Conservation (phyloP, 2,797 vertebrate species). For the Onychomys torridus region DNA sequence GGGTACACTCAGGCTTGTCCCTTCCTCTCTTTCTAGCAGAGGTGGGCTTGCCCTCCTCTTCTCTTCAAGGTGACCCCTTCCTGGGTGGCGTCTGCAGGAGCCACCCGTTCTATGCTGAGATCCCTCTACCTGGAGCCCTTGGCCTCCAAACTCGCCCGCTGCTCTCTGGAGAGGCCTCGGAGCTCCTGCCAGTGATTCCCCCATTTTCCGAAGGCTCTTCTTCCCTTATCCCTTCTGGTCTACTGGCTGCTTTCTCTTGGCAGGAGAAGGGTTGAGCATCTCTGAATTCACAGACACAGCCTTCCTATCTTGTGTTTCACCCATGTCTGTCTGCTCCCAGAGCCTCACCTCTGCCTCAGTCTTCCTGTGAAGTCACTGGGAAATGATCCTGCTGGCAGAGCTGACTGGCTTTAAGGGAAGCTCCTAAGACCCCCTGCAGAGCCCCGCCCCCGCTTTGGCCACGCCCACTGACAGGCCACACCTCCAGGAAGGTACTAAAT, state of each 20-base stretch:
- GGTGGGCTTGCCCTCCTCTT: rapidly evolving
- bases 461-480: neutral
- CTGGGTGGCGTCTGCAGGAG: rapidly evolving
- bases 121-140: neutral
- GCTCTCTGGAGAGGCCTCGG: neutral
- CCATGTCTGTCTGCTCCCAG: neutral
- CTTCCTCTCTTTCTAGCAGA: rapidly evolving
- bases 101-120: rapidly evolving
- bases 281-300: neutral
- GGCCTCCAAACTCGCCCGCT: neutral
- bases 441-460: neutral
- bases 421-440: no score
- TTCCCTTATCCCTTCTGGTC: neutral
- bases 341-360: neutral
- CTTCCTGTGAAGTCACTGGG: neutral
- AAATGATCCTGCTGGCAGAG: neutral
- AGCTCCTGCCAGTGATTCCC: no score
- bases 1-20: rapidly evolving
- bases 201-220: neutral
- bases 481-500: neutral
- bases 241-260: neutral
- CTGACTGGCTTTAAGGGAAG: neutral
- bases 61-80: rapidly evolving
- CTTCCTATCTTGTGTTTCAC: neutral
- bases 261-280: rapidly evolving